Percentiles rank a stretch among this genome's conserved stretches.
phyloP scores from a whole-genome alignment of 2,797 vertebrate genomes.

The Cossypha polioptera region DNA sequence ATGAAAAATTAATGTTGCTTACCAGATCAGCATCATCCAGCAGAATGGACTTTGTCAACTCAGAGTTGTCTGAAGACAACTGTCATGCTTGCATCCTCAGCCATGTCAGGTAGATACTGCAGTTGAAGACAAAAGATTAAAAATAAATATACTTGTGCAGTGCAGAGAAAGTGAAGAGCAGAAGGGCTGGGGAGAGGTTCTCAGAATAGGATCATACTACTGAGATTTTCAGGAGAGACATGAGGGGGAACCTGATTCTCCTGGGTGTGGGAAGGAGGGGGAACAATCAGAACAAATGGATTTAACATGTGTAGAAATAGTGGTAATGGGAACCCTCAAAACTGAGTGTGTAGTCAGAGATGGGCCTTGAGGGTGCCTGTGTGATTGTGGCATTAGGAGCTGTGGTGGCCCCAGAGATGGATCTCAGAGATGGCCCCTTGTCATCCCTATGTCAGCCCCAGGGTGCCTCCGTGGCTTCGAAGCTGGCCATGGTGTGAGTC shows the following conservation, averaged over 20 bases:
- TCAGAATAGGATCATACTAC: not conserved
- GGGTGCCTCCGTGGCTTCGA: rapidly evolving
- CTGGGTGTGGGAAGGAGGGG: not conserved
- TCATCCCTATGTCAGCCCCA: not conserved
- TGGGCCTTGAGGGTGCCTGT: rapidly evolving
- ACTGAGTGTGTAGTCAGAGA: not conserved
- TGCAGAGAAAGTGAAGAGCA: not conserved
- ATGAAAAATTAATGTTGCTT: not conserved
- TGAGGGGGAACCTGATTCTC: not conserved
- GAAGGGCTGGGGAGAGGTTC: not conserved
- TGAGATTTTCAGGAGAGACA: not conserved
- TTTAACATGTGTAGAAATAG: not conserved
- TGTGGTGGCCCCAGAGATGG: not conserved
- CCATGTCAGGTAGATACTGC: not conserved
- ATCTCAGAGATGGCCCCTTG: not conserved
- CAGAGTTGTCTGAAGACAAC: not conserved
- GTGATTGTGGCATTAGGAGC: not conserved
- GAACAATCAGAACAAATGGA: not conserved
- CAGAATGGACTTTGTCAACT: not conserved
- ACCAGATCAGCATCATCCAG: not conserved
- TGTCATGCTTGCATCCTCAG: not conserved
- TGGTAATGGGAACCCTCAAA: not conserved
- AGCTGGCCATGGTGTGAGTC: not conserved
- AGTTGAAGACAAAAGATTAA: not conserved
- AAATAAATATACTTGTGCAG: not conserved